phyloP scores from a whole-genome alignment of 2,113 vertebrate species.

The Platanista minor region DNA sequence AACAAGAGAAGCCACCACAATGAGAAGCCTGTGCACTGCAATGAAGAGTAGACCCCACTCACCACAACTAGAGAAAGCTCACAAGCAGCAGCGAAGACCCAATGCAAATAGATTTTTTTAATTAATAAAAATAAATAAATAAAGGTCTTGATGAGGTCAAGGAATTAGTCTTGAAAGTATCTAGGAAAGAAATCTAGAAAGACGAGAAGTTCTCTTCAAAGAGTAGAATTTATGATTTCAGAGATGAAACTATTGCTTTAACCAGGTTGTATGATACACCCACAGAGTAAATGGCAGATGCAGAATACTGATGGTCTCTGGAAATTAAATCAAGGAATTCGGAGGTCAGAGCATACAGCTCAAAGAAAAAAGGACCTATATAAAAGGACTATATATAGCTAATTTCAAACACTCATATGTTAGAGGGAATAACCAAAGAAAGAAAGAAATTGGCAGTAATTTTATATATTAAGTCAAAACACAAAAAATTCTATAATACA shows the following conservation, averaged over 20 bases:
- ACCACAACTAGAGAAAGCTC: too few species aligned
- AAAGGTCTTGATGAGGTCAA: slow-evolving; percentile 7
- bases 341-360: not conserved
- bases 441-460: slow-evolving; percentile 5
- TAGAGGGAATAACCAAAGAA: not conserved
- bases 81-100: too few species aligned
- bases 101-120: too few species aligned
- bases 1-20: too few species aligned
- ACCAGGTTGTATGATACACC: not conserved
- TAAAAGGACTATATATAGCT: not conserved
- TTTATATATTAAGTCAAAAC: slow-evolving; percentile 25
- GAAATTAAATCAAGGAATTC: slow-evolving; percentile 23
- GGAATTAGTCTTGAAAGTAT: slow-evolving; percentile 1
- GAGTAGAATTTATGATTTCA: not conserved
- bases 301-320: not conserved
- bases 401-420: not conserved
- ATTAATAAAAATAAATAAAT: not conserved
- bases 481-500: slow-evolving; percentile 25
- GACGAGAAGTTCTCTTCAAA: not conserved
- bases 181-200: slow-evolving; percentile 3
- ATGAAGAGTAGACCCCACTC: too few species aligned
- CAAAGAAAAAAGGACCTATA: not conserved
- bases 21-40: too few species aligned
- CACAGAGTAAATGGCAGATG: not conserved
- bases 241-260: slow-evolving; percentile 19